phyloP scores from a whole-genome alignment of 2,797 vertebrate species.

The Epinephelus coioides region DNA sequence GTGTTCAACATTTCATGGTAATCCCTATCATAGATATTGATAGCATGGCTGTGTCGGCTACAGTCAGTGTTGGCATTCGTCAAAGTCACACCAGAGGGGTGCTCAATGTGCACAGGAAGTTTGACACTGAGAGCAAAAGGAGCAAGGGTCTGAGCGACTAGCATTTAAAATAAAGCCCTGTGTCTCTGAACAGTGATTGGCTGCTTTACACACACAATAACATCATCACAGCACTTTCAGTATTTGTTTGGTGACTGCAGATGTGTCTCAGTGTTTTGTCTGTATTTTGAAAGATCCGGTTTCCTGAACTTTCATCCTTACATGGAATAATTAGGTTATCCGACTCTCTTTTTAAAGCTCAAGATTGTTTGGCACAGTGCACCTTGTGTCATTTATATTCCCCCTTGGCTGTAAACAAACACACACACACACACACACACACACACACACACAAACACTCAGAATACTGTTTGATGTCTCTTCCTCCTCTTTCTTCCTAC shows the following conservation, averaged over 20 bases:
- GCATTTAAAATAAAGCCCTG: neutral
- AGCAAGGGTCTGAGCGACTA: accelerated
- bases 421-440: constrained; percentile 25
- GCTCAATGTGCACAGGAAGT: too few relatives aligned
- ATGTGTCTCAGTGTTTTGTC: neutral
- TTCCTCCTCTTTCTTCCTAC: neutral
- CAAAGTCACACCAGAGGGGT: too few relatives aligned
- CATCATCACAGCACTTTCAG: neutral
- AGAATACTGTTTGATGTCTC: constrained; percentile 23
- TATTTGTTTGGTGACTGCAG: neutral
- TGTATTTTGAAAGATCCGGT: neutral
- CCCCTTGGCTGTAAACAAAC: neutral
- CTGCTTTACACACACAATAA: neutral
- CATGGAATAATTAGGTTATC: neutral
- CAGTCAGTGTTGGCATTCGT: neutral
- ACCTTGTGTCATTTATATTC: constrained; percentile 14
- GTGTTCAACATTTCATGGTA: too few relatives aligned
- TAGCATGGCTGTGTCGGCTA: neutral
- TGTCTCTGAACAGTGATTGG: neutral
- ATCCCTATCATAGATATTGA: too few relatives aligned
- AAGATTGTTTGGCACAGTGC: constrained; percentile 1
- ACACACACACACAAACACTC: constrained; percentile 16
- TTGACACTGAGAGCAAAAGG: too few relatives aligned
- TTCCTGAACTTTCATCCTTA: constrained; percentile 8
- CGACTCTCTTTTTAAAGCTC: neutral